These are phyloP conservation scores for Halisarca cf. caerulea DNA, from an alignment of 37 sponge, comb jelly and placozoan genomes.

Conservation along the genomic window DNA sequence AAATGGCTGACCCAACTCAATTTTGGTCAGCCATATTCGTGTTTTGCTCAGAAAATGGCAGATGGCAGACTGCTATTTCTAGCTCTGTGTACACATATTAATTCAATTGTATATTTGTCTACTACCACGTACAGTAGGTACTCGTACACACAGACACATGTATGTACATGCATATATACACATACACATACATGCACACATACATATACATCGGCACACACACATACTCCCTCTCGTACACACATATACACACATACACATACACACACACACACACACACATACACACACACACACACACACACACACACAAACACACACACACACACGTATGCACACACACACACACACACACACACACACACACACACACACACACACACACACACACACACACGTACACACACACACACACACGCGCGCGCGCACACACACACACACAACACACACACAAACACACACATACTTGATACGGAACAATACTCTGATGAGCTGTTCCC, in stretches of 20 bases:
- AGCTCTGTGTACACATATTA: too few species aligned
- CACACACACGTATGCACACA: background rate
- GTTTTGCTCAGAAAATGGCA: too few species aligned
- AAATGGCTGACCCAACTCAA: too few species aligned
- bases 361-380: constrained; percentile 10
- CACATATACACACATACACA: constrained; percentile 1
- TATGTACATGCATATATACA: background rate
- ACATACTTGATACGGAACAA: constrained; percentile 80
- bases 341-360: background rate
- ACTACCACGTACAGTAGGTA: too few species aligned
- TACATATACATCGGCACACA: background rate
- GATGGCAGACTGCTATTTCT: too few species aligned
- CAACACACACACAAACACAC: background rate
- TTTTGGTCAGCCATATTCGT: too few species aligned
- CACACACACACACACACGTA: constrained; percentile 2
- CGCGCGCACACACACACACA: constrained; percentile 2
- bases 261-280: background rate
- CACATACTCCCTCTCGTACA: background rate
- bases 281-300: background rate
- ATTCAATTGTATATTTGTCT: too few species aligned
- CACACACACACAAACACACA: background rate
- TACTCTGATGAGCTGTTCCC: constrained; percentile 76
- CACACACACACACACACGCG: background rate
- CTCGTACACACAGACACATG: too few species aligned
- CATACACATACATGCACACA: background rate